Evolutionary conservation across 2,797 vertebrate genomes (phyloP).

Genomic region (Sebastes elongatus): DNA sequence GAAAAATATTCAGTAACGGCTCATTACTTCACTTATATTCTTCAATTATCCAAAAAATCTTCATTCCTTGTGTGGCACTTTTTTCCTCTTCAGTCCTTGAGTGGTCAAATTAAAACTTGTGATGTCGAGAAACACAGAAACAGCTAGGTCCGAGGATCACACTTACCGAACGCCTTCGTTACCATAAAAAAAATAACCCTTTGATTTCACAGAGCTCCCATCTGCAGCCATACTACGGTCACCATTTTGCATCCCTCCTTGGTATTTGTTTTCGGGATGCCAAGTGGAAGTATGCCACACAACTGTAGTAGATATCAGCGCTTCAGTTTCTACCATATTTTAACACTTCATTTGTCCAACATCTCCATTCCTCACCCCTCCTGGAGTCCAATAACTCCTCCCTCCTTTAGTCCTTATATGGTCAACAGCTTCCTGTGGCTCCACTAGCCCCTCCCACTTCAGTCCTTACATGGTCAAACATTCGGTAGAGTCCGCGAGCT

Average conservation of each 20-base stretch:
- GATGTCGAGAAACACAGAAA: slow-evolving; percentile 15
- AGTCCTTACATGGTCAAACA: slow-evolving; percentile 38
- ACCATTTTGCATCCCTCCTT: not conserved
- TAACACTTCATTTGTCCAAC: slow-evolving; percentile 22
- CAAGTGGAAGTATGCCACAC: not conserved
- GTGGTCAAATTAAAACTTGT: slow-evolving; percentile 4
- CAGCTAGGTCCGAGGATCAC: not conserved
- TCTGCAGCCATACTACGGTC: not conserved
- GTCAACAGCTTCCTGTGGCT: slow-evolving; percentile 23
- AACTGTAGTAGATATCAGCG: not conserved
- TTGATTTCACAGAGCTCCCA: slow-evolving; percentile 33
- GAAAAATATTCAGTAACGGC: slow-evolving; percentile 18
- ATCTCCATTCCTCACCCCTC: not conserved
- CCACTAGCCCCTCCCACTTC: slow-evolving; percentile 31
- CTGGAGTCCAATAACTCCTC: slow-evolving; percentile 3
- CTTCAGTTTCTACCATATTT: slow-evolving; percentile 16
- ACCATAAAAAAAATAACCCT: slow-evolving; percentile 53
- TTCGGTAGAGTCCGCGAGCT: slow-evolving; percentile 35
- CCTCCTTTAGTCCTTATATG: slow-evolving; percentile 29
- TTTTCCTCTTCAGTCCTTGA: not conserved
- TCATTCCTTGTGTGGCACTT: slow-evolving; percentile 8
- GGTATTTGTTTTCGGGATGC: not conserved
- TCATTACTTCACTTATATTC: slow-evolving; percentile 4
- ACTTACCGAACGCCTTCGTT: not conserved
- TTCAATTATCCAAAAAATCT: slow-evolving; percentile 3